These are phyloP conservation scores for Eidolon dupreanum DNA, from an alignment of 2,797 vertebrate species.

Conservation along the genomic window DNA sequence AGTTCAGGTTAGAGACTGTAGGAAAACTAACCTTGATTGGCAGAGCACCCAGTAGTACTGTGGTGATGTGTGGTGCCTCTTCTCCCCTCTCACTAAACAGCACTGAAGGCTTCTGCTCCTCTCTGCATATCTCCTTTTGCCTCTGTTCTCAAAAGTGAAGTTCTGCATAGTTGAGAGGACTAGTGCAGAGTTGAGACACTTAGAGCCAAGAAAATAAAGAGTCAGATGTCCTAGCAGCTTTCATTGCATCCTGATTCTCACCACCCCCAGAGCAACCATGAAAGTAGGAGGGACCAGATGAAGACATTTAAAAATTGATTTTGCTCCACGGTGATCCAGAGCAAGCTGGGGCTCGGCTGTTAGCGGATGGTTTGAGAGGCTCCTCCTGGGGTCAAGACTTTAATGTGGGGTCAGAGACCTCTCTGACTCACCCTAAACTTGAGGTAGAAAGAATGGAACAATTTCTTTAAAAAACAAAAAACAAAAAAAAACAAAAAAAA, in stretches of 20 bases:
- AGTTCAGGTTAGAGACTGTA: neutral
- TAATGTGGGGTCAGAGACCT: neutral
- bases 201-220: constrained; percentile 81
- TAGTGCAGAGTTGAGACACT: constrained; percentile 67
- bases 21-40: neutral
- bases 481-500: no score
- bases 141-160: constrained; percentile 59
- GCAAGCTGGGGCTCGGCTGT: constrained; percentile 59
- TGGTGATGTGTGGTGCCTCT: neutral
- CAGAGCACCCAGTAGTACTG: neutral
- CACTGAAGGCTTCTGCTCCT: neutral
- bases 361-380: neutral
- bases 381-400: neutral
- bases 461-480: neutral
- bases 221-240: constrained; percentile 83
- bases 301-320: constrained; percentile 82
- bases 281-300: constrained; percentile 83
- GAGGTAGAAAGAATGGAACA: neutral
- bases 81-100: neutral
- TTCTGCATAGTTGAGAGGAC: constrained; percentile 53
- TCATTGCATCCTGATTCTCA: constrained; percentile 77
- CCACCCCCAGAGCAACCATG: constrained; percentile 81
- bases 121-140: neutral
- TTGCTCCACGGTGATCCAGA: constrained; percentile 72
- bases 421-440: neutral